These are phyloP conservation scores for Decapterus maruadsi DNA, from an alignment of 2,797 vertebrate genomes.

Conservation along the genomic window DNA sequence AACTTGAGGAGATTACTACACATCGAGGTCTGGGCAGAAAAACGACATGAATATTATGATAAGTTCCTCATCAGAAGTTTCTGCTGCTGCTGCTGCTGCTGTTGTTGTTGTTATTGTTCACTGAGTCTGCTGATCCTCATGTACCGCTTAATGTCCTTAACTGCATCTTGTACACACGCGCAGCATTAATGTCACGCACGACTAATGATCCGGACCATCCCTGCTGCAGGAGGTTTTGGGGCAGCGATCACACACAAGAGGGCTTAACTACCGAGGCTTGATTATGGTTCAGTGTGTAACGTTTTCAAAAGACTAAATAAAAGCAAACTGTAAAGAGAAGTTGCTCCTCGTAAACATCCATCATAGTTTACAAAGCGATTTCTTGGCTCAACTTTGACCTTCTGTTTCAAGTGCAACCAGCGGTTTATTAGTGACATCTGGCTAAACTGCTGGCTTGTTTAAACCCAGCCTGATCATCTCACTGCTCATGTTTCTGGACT, in stretches of 20 bases:
- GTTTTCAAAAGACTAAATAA: too few relatives aligned
- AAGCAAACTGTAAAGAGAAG: background rate
- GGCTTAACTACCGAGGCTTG: background rate
- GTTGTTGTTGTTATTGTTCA: background rate
- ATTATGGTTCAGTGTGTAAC: background rate
- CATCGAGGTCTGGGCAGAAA: background rate
- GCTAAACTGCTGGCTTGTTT: background rate
- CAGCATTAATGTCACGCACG: background rate
- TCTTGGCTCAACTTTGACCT: background rate
- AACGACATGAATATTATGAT: background rate
- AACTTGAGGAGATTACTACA: background rate
- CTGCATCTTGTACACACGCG: background rate
- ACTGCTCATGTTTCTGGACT: background rate
- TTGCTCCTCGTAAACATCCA: background rate
- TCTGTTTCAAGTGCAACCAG: too few relatives aligned
- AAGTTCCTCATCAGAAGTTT: background rate
- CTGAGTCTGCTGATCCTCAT: background rate
- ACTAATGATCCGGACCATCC: background rate
- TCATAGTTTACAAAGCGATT: background rate
- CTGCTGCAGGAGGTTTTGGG: background rate
- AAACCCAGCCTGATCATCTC: background rate
- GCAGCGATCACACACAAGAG: background rate
- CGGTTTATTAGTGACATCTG: background rate
- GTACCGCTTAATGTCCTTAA: background rate
- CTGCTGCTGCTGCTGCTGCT: background rate